Percentiles rank a stretch among this genome's conserved stretches.
Conservation (phyloP, 2,113 vertebrate genomes). For the Peucedramus taeniatus region DNA sequence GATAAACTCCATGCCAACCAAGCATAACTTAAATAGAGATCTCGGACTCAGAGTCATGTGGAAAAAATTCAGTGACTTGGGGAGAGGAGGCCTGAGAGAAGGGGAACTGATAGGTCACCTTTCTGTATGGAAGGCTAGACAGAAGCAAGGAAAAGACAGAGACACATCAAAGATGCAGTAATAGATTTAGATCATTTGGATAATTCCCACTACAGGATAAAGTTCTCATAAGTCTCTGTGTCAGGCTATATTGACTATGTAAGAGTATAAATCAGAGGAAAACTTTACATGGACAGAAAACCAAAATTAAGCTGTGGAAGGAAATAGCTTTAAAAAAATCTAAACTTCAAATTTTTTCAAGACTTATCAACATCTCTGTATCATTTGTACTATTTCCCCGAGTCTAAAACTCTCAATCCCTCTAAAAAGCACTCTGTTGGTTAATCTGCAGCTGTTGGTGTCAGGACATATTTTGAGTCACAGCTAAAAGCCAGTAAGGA, state of each 20-base stretch:
- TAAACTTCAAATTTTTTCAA: background rate
- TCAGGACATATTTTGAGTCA: background rate
- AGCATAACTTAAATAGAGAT: background rate
- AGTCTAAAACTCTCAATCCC: background rate
- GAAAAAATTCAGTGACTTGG: background rate
- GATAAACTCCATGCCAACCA: background rate
- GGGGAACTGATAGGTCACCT: background rate
- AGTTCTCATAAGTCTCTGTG: background rate
- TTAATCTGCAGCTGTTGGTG: background rate
- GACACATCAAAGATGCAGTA: background rate
- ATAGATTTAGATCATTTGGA: background rate
- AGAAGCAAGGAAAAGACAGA: background rate
- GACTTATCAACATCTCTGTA: background rate
- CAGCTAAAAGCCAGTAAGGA: background rate
- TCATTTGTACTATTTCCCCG: background rate
- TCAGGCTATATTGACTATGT: background rate
- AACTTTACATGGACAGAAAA: background rate
- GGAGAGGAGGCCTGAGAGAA: background rate
- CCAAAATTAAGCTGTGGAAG: background rate
- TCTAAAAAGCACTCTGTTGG: background rate
- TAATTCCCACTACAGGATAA: background rate
- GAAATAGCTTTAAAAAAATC: background rate
- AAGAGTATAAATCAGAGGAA: background rate
- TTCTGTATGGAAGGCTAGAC: background rate
- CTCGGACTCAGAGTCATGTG: background rate